These are phyloP conservation scores for Salmo trutta DNA, from an alignment of 2,797 vertebrate species.

Conservation along the genomic window DNA sequence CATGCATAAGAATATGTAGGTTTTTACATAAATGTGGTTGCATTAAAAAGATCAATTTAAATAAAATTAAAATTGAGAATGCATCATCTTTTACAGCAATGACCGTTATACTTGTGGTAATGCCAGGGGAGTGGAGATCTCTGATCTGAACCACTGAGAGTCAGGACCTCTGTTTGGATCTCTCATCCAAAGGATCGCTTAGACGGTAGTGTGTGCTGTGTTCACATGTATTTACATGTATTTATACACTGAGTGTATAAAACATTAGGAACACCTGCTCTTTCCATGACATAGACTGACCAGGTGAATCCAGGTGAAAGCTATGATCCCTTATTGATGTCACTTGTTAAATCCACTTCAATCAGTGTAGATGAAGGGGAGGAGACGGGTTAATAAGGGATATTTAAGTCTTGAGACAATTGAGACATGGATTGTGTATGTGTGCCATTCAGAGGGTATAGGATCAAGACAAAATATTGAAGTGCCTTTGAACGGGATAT, in stretches of 20 bases:
- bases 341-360: too few species aligned
- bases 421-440: too few species aligned
- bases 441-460: too few species aligned
- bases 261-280: not conserved
- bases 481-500: too few species aligned
- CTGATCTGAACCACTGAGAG: not conserved
- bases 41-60: not conserved
- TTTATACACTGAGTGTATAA: not conserved
- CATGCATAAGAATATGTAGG: conserved; percentile 50
- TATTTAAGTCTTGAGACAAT: too few species aligned
- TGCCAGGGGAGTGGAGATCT: not conserved
- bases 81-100: not conserved
- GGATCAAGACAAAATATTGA: too few species aligned
- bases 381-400: fast-evolving
- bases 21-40: conserved; percentile 68
- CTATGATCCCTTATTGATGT: too few species aligned
- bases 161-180: not conserved
- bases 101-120: not conserved
- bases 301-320: too few species aligned
- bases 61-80: not conserved
- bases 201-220: not conserved
- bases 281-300: too few species aligned
- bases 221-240: conserved; percentile 4
- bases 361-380: too few species aligned
- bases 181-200: not conserved